Evolutionary conservation across 35 echinoderm and acorn worm genomes (phyloP), one percentile per base, ranked within the genome.

Genomic region (Ophiothrix spiculata): DNA sequence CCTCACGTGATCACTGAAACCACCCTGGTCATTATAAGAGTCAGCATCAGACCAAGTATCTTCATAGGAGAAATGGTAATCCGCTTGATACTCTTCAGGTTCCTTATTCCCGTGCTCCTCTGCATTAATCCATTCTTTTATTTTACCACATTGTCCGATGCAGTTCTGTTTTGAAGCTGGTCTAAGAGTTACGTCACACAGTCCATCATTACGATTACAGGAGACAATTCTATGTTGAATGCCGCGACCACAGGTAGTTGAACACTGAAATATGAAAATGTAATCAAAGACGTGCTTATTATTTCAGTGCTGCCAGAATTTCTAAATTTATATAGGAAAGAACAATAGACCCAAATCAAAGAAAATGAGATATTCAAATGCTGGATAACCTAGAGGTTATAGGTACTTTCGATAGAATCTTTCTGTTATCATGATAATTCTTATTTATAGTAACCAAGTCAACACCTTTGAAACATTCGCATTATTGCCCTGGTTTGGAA

Each of bases 211-310:
- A 3, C 81, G 54, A 60, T 56, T 60, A 37, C 81, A 83, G 0
- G 36, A 32, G 0, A 83, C 81, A 16, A 60, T 64, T 23, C 81
- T 60, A 10, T 49, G 54, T 56, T 83, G 81, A 49, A 63, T 33
- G 3, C 45, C 81, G 21, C 81, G 81, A 31, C 81, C 81, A 36
- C 36, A 63, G 21, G n/a, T 73, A 35, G 36, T 36, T 25, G 63
- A 60, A 83, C 81, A 83, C 81, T 83, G 34, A 83, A 80, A 39
- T 11, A 41, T 10, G 31, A 40, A 39, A 37, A 37, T n/a, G 25
- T 28, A 76, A 12, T 34, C 34, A 78, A 3, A n/a, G n/a, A n/a
- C n/a, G n/a, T n/a, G n/a, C n/a, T n/a, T n/a, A n/a, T n/a, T n/a
- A n/a, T n/a, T n/a, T n/a, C n/a, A n/a, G n/a, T n/a, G n/a, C n/a